These are phyloP conservation scores for Rhopalosiphum padi DNA, from an alignment of 1,140 invertebrate species.

Conservation along the genomic window DNA sequence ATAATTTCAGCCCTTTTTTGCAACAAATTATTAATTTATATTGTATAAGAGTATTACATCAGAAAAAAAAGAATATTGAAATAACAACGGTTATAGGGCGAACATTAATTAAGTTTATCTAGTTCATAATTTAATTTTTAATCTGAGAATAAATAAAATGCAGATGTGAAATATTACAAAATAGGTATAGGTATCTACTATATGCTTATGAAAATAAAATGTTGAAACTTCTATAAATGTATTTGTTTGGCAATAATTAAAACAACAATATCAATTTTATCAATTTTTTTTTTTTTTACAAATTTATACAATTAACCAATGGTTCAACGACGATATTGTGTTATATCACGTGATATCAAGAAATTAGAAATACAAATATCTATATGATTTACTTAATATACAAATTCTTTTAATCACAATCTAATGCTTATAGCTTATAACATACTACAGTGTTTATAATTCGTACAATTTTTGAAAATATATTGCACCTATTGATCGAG, in stretches of 20 bases:
- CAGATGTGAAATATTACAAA: slow-evolving; percentile 11
- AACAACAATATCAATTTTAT: background rate
- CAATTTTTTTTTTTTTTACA: background rate
- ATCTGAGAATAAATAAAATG: background rate
- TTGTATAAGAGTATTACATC: background rate
- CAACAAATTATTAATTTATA: background rate
- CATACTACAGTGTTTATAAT: background rate
- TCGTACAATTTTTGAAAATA: background rate
- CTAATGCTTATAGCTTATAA: background rate
- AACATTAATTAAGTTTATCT: background rate
- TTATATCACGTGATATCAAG: background rate
- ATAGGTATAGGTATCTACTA: background rate
- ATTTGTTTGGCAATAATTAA: background rate
- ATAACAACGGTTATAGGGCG: background rate
- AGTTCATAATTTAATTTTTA: background rate
- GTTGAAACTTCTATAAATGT: background rate
- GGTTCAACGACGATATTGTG: background rate
- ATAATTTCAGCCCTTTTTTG: background rate
- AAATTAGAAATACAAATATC: background rate
- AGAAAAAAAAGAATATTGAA: background rate
- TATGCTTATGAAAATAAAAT: background rate
- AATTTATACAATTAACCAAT: background rate
- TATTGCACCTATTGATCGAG: background rate
- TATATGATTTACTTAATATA: no score
- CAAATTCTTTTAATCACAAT: background rate